A percentile compares a stretch with the other conserved stretches of the same genome.
Evolutionary conservation across 1,140 invertebrate species (phyloP).

Genomic region (Bombus confusus): DNA sequence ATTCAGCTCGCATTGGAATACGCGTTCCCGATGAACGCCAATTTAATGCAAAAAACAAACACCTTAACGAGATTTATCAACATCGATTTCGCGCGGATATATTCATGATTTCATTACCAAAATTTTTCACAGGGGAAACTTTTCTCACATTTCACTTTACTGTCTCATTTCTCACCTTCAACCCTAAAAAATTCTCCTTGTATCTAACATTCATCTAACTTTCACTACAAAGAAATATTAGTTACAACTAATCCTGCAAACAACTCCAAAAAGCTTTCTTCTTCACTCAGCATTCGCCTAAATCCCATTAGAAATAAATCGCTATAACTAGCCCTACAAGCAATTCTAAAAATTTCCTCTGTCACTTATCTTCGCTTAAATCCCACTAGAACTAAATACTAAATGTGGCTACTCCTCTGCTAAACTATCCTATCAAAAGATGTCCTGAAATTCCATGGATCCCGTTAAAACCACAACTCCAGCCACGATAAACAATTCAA

Average conservation of each 20-base stretch:
- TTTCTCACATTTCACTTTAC: not conserved
- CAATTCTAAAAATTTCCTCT: not conserved
- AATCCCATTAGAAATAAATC: too few relatives aligned
- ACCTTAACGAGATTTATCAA: not conserved
- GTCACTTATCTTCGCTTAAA: not conserved
- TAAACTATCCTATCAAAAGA: not conserved
- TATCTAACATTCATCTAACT: too few relatives aligned
- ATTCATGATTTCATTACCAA: not conserved
- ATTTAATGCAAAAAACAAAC: constrained; percentile 20
- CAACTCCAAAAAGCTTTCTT: too few relatives aligned
- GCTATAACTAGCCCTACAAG: too few relatives aligned
- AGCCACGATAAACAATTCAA: too few relatives aligned
- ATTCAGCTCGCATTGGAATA: not conserved
- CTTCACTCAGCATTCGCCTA: too few relatives aligned
- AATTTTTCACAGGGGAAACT: not conserved
- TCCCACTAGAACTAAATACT: not conserved
- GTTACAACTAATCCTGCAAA: too few relatives aligned
- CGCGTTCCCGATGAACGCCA: not conserved
- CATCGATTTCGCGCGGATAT: not conserved
- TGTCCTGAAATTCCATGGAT: too few relatives aligned
- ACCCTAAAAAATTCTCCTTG: too few relatives aligned
- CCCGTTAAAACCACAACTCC: too few relatives aligned
- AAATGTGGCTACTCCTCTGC: not conserved
- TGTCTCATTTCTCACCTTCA: not conserved
- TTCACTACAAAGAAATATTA: too few relatives aligned